Percentiles rank a stretch among this genome's conserved stretches.
These are phyloP conservation scores for Platycnemis pennipes DNA, from an alignment of 2,888 invertebrate genomes.

Conservation along the genomic window DNA sequence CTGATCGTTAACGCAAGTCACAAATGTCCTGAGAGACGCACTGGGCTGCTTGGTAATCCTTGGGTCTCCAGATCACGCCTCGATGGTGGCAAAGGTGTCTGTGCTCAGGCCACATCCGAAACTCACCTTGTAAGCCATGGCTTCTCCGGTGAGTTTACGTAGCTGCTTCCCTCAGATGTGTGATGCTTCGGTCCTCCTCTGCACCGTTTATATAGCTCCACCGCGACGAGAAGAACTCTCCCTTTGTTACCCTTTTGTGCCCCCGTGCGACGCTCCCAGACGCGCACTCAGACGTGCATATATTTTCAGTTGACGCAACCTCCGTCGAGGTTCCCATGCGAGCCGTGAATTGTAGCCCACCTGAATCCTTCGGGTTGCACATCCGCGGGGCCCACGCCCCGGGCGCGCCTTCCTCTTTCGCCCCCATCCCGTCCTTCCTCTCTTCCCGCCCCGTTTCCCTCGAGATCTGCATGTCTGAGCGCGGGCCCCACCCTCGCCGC, in stretches of 20 bases:
- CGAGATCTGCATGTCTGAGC: neutral
- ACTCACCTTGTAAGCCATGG: constrained; percentile 17
- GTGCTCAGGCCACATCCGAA: neutral
- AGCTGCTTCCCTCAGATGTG: neutral
- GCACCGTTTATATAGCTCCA: constrained; percentile 5
- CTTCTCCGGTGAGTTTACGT: neutral
- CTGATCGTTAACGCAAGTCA: neutral
- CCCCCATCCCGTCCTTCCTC: neutral
- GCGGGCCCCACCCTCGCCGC: neutral
- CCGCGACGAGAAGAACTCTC: neutral
- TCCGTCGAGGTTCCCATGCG: neutral
- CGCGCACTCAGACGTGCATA: constrained; percentile 7
- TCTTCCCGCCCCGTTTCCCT: neutral
- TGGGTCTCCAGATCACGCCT: neutral
- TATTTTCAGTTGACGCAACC: constrained; percentile 11
- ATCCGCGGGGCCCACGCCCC: constrained; percentile 49
- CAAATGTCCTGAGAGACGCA: neutral
- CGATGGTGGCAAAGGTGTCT: neutral
- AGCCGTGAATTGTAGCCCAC: constrained; percentile 44
- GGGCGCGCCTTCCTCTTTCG: neutral
- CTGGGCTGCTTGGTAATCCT: neutral
- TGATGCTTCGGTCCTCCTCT: neutral
- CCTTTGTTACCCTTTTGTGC: constrained; percentile 26
- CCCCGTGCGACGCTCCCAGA: neutral
- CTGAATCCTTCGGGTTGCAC: constrained; percentile 50